These are phyloP conservation scores for Leucoma salicis DNA, from an alignment of 2,888 invertebrate species.

Conservation along the genomic window DNA sequence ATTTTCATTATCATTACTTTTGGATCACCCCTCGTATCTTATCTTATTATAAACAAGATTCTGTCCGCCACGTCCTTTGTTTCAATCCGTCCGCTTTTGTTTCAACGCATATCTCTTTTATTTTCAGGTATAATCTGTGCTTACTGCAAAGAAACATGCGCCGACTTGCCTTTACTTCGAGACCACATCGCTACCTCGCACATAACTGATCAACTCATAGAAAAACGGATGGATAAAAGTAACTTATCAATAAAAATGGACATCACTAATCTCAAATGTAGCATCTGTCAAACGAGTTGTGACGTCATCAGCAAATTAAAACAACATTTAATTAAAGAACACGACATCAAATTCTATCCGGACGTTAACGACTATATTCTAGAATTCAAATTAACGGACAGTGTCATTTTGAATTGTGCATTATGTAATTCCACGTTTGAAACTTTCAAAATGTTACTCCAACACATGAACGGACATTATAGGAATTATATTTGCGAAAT, in stretches of 20 bases:
- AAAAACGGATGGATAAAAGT: conserved; percentile 55
- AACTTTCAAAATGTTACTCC: conserved; percentile 66
- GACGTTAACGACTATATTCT: conserved; percentile 61
- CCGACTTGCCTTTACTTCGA: conserved; percentile 42
- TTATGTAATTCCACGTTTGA: conserved; percentile 62
- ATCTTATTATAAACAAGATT: too few species aligned
- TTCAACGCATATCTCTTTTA: too few species aligned
- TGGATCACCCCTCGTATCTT: too few species aligned
- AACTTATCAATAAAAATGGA: conserved; percentile 69
- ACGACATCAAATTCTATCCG: conserved; percentile 58
- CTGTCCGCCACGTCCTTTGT: too few species aligned
- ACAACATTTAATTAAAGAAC: conserved; percentile 52
- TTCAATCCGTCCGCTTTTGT: too few species aligned
- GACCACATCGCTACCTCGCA: conserved; percentile 47
- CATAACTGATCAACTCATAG: conserved; percentile 40
- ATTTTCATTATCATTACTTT: too few species aligned
- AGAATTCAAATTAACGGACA: conserved; percentile 60
- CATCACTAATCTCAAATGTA: conserved; percentile 62
- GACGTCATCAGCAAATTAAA: conserved; percentile 51
- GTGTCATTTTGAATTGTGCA: conserved; percentile 57
- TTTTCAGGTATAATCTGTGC: conserved; percentile 59
- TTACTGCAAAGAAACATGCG: conserved; percentile 56
- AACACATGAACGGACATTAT: conserved; percentile 73
- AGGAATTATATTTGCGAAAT: conserved; percentile 67
- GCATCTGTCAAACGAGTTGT: conserved; percentile 42